Evolutionary conservation across 2,888 invertebrate genomes (phyloP), one percentile per base, ranked within the genome.

Genomic region (Ophion slaviceki): DNA sequence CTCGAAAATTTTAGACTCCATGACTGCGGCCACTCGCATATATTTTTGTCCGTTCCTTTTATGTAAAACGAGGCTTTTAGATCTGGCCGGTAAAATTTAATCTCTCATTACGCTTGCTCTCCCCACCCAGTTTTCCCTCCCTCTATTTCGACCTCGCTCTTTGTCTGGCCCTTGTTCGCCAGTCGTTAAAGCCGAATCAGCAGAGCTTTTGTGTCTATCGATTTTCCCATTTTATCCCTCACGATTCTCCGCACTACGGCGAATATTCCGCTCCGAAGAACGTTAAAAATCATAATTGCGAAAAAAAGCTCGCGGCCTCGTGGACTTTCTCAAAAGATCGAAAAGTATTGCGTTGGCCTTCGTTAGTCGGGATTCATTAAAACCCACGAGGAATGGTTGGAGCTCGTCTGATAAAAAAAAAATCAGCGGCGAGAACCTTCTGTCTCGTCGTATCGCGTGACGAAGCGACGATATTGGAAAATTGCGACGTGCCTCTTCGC

Each of bases 101-200:
- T 84, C 68, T 81, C 53, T 78, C 68, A 81, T 78, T 74, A 74
- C 40, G 74, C 64, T 24, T 24, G 24, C 61, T 61, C 20, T 61
- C 53, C 53, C 53, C 14, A 17, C 17, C 53, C 17, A 4, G 17
- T 24, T 20, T 61, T 61, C 20, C 24, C 8, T 61, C 61, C 3
- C 61, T 61, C 2, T 47, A 24, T 45, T 11, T 36, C 20, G 11
- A n/a, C 36, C 57, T 59, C 47, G 28, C 40, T 47, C 74, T 80
- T 66, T 77, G 11, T 67, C 57, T 20, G 28, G 47, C 47, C 72
- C 45, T 75, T 40, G 36, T 78, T 61, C 75, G 59, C 61, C 75
- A 75, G 47, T 74, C 70, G 71, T 84, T 67, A 47, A 78, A 71
- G 36, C 78, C 24, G 59, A 76, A 62, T 66, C 53, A 67, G 45